These are phyloP conservation scores for Paracentrotus lividus DNA, from an alignment of 53 echinoderm and acorn worm species.

Conservation along the genomic window DNA sequence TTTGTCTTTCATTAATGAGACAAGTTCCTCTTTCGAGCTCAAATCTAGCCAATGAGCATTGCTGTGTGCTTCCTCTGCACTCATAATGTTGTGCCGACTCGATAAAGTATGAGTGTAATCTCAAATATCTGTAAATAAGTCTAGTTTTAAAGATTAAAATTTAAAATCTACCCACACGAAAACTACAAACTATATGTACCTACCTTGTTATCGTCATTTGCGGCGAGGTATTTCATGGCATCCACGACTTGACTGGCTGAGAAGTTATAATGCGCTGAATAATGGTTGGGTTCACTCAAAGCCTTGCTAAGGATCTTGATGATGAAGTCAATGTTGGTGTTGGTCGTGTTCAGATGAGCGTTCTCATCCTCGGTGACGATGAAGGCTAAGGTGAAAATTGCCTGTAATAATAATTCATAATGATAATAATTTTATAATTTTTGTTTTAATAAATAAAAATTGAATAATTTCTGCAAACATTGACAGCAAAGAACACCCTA, in stretches of 20 bases:
- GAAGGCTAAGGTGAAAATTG: constrained; percentile 64
- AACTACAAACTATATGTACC: background rate
- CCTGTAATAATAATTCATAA: background rate
- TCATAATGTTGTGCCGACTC: too few relatives aligned
- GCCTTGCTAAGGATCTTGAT: constrained; percentile 74
- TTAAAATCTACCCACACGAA: background rate
- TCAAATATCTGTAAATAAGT: too few relatives aligned
- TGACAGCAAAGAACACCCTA: too few relatives aligned
- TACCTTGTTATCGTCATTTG: constrained; percentile 81
- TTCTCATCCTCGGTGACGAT: constrained; percentile 68
- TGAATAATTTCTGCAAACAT: too few relatives aligned
- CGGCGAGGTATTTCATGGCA: constrained; percentile 76
- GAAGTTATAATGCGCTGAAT: constrained; percentile 80
- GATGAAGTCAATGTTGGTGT: constrained; percentile 71
- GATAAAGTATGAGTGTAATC: too few relatives aligned
- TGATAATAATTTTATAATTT: background rate
- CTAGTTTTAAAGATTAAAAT: too few relatives aligned
- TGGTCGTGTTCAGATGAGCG: constrained; percentile 66
- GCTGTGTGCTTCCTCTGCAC: too few relatives aligned
- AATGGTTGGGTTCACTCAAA: constrained; percentile 72
- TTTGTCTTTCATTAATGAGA: too few relatives aligned
- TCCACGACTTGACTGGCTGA: constrained; percentile 75
- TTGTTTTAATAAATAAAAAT: too few relatives aligned
- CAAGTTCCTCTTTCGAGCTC: too few relatives aligned
- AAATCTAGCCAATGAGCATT: too few relatives aligned